Conservation (phyloP, 1,140 invertebrate genomes). For the Euura saliciscinereae region DNA sequence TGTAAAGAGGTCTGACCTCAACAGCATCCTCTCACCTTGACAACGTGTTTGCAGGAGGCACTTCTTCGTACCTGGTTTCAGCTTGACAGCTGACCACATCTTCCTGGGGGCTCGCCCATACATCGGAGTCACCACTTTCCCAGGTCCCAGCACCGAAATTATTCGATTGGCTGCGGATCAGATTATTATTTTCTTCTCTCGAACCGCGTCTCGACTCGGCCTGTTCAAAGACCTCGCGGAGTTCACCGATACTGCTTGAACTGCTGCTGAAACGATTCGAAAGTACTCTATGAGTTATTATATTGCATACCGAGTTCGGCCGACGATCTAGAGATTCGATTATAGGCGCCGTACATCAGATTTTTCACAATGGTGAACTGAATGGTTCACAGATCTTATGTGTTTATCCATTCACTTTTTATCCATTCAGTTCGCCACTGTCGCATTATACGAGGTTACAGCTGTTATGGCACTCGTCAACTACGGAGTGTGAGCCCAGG, state of each 20-base stretch:
- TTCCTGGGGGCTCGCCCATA: constrained; percentile 31
- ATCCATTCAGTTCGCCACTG: too few relatives aligned
- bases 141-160: constrained; percentile 23
- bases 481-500: too few relatives aligned
- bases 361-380: too few relatives aligned
- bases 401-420: too few relatives aligned
- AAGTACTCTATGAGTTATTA: not conserved
- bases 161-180: constrained; percentile 35
- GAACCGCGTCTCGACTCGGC: constrained; percentile 43
- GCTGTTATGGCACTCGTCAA: too few relatives aligned
- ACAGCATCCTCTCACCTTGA: too few relatives aligned
- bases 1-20: not conserved
- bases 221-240: constrained; percentile 47
- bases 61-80: not conserved
- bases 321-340: too few relatives aligned
- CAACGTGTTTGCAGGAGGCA: constrained; percentile 20
- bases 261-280: constrained; percentile 34
- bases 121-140: constrained; percentile 19
- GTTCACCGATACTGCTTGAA: constrained; percentile 41
- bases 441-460: too few relatives aligned
- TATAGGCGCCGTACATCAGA: too few relatives aligned
- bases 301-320: too few relatives aligned
- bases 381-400: too few relatives aligned
- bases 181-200: constrained; percentile 51
- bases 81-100: constrained; percentile 14